Evolutionary conservation across 2,797 vertebrate genomes (phyloP).

Genomic region (Hyperoplus lanceolatus): DNA sequence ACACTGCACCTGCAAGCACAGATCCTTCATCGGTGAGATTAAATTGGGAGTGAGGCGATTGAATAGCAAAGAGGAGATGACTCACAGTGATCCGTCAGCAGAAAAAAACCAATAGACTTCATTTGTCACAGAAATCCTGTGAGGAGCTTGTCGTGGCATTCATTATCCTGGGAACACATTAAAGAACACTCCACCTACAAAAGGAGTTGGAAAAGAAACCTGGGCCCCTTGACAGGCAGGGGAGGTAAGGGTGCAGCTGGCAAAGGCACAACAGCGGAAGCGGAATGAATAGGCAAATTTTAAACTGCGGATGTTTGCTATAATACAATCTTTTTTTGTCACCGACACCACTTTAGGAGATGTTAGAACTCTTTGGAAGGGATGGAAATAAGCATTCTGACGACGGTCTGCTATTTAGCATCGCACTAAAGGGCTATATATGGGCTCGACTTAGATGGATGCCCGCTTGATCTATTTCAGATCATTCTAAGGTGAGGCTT

Average conservation of each 20-base stretch:
- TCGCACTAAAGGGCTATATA: constrained; percentile 58
- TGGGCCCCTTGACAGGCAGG: constrained; percentile 31
- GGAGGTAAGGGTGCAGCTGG: constrained; percentile 68
- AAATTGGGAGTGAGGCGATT: constrained; percentile 49
- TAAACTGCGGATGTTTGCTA: constrained; percentile 74
- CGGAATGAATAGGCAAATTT: constrained; percentile 56
- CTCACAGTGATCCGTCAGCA: constrained; percentile 63
- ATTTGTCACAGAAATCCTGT: constrained; percentile 44
- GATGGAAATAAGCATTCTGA: constrained; percentile 60
- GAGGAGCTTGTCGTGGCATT: constrained; percentile 51
- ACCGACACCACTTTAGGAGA: constrained; percentile 45
- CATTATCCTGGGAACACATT: constrained; percentile 63
- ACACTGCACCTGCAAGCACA: background rate
- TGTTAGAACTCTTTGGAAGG: constrained; percentile 57
- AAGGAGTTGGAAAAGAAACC: constrained; percentile 56
- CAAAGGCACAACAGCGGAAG: constrained; percentile 47
- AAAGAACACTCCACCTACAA: constrained; percentile 69
- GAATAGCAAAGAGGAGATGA: constrained; percentile 57
- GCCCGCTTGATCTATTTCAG: constrained; percentile 61
- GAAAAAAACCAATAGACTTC: constrained; percentile 44
- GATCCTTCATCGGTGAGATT: constrained; percentile 40
- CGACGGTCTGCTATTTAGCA: constrained; percentile 62
- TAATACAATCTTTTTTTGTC: constrained; percentile 51
- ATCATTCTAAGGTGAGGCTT: constrained; percentile 32
- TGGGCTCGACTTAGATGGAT: constrained; percentile 36